These are phyloP conservation scores for Oxyura jamaicensis DNA, from an alignment of 2,113 vertebrate genomes.

Conservation along the genomic window DNA sequence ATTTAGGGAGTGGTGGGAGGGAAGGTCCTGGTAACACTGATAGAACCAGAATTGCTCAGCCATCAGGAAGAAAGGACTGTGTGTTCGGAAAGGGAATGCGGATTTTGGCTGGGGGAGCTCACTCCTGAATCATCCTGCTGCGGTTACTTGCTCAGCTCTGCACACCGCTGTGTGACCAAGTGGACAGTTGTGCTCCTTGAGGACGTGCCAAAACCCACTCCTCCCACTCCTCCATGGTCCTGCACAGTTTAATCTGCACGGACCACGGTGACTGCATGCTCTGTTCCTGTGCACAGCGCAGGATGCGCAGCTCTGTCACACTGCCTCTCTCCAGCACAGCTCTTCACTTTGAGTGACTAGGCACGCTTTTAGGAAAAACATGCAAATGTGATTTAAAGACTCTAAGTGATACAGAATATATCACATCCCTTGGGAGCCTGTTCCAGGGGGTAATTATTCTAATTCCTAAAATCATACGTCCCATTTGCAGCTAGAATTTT, in stretches of 20 bases:
- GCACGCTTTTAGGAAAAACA: constrained; percentile 34
- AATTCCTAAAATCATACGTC: constrained; percentile 63
- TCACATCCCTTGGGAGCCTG: constrained; percentile 50
- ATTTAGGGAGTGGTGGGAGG: constrained; percentile 37
- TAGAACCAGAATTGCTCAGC: constrained; percentile 64
- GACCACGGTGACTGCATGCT: fast-evolving
- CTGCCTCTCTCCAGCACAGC: background rate
- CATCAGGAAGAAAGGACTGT: constrained; percentile 20
- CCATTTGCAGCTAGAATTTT: constrained; percentile 67
- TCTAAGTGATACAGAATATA: constrained; percentile 63
- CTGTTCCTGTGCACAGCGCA: background rate
- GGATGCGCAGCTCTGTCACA: background rate
- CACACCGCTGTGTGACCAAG: background rate
- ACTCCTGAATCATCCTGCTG: background rate
- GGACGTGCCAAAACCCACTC: background rate
- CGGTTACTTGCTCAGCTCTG: background rate
- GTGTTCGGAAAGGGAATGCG: background rate
- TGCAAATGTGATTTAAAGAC: constrained; percentile 68
- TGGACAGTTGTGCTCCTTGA: fast-evolving
- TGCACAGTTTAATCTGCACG: background rate
- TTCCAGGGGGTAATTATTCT: constrained; percentile 68
- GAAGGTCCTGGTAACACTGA: constrained; percentile 68
- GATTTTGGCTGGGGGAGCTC: background rate
- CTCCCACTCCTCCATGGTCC: background rate
- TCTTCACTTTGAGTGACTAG: background rate